Evolutionary conservation across 2,113 vertebrate species (phyloP).

Genomic region (Pomatorhinus ruficollis): DNA sequence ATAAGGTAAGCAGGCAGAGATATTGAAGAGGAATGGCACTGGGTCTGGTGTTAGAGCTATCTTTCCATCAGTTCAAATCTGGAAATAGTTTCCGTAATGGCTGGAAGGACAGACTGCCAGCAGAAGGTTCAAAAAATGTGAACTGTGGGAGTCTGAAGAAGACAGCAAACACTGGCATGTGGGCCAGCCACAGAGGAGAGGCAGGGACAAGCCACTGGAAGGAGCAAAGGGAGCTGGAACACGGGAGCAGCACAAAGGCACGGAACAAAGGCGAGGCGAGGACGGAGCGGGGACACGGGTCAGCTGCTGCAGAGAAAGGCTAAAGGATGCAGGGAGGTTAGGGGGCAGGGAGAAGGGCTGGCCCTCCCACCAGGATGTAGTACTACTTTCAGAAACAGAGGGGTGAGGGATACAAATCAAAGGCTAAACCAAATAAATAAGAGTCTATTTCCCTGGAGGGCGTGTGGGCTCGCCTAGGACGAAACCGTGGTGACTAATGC

Average conservation of each 20-base stretch:
- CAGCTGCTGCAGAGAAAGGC: neutral
- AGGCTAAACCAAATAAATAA: conserved; percentile 46
- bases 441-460: neutral
- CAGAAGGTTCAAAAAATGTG: neutral
- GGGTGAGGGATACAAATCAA: conserved; percentile 3
- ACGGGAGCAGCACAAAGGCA: neutral
- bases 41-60: neutral
- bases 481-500: neutral
- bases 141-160: neutral
- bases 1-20: conserved; percentile 24
- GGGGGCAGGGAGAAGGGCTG: neutral
- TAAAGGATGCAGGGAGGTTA: neutral
- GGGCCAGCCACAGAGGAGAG: neutral
- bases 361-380: conserved; percentile 40
- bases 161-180: neutral
- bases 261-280: neutral
- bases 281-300: neutral
- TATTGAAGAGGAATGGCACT: neutral
- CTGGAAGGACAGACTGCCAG: conserved; percentile 24
- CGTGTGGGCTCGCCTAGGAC: neutral
- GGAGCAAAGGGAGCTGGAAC: neutral
- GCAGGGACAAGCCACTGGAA: neutral
- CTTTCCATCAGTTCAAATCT: neutral
- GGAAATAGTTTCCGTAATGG: neutral
- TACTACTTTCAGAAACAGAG: conserved; percentile 14